Evolutionary conservation across 2,888 invertebrate species (phyloP), one percentile per base, ranked within the genome.

Genomic region (Cosmia trapezina): DNA sequence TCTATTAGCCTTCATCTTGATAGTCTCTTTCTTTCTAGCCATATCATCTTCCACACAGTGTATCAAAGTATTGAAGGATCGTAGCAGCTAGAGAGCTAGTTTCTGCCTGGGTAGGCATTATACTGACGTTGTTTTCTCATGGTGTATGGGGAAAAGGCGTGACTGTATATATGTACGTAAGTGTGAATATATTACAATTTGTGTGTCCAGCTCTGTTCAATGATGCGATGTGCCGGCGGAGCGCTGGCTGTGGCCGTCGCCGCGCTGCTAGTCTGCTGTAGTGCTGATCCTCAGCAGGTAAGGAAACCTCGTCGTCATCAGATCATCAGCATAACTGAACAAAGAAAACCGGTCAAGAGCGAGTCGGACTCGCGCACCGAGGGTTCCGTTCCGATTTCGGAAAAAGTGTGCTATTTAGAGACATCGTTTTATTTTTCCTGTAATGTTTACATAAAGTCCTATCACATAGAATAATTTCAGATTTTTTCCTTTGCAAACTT

Each of bases 231-330:
- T 78, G 78, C 89, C 76, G 86, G 91, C 77, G 93, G 93, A 89
- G 91, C 89, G 81, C 81, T 95, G 86, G 91, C 89, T 67, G 89
- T 94, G 83, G 91, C 91, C 70, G 84, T 93, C 56, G 94, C 93
- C 76, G 90, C 93, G 8, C 76, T 96, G 70, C 85, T 96, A 9
- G 93, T 94, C 66, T 92, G 92, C 89, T 95, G 95, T 88, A 93
- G 81, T 70, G 96, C 95, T 54, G 92, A 94, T 66, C 90, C 93
- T 76, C 94, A 93, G 65, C 93, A 93, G 94, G 96, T 96, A 91
- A 78, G 59, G 6, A 53, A 14, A 14, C n/a, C 33, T 19, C 28
- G 2, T 53, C 33, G 9, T 51, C 17, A 51, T 33, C 33, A n/a
- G 3, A 6, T 51, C 17, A 51, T 33, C 33, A n/a, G 3, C 9